Evolutionary conservation across 2,888 invertebrate genomes (phyloP).

Genomic region (Drosophila mulleri): DNA sequence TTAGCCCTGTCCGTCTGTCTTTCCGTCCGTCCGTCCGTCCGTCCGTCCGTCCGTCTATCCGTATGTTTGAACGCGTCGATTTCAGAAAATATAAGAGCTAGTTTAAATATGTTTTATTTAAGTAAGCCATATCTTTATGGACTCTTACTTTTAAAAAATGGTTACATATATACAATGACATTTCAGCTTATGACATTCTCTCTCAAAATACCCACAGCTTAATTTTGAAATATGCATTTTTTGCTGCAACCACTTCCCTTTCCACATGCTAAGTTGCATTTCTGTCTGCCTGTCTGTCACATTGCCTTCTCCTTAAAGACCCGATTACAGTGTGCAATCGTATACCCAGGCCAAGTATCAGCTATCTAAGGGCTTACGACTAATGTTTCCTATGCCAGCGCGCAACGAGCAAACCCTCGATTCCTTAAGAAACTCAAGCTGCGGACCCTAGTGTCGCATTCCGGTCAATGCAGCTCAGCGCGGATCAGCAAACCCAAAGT

Average conservation of each 20-base stretch:
- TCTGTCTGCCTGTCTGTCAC: constrained; percentile 23
- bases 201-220: too few species aligned
- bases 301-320: constrained; percentile 47
- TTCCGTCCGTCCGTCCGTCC: too few species aligned
- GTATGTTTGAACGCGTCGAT: too few species aligned
- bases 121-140: too few species aligned
- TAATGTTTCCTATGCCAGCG: constrained; percentile 19
- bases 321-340: constrained; percentile 53
- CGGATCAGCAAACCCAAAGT: background rate
- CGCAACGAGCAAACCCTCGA: constrained; percentile 16
- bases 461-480: constrained; percentile 29
- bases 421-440: constrained; percentile 52
- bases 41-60: too few species aligned
- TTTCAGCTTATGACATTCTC: background rate
- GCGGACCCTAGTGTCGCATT: constrained; percentile 48
- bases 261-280: constrained; percentile 11
- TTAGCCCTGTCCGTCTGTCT: too few species aligned
- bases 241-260: constrained; percentile 10
- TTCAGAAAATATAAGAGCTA: too few species aligned
- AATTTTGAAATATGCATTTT: constrained; percentile 4
- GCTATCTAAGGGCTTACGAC: constrained; percentile 44
- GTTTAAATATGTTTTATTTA: too few species aligned
- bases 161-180: too few species aligned
- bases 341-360: constrained; percentile 56
- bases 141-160: too few species aligned